A percentile compares a stretch with the other conserved stretches of the same genome.
These are phyloP conservation scores for Lithophane socia DNA, from an alignment of 2,888 invertebrate species.

Conservation along the genomic window DNA sequence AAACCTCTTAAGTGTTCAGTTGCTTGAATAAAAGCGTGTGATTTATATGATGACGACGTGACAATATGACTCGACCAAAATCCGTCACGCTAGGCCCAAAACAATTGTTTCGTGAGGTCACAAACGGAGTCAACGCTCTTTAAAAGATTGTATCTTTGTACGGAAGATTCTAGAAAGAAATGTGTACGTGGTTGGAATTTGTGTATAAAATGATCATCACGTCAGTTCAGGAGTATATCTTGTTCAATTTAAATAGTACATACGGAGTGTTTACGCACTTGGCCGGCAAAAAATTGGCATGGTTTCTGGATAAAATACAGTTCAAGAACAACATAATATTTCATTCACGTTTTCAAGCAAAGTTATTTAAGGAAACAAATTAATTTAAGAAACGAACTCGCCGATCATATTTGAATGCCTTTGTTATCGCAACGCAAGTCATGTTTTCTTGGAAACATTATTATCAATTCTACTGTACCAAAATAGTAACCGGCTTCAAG, in stretches of 20 bases:
- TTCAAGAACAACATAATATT: slow-evolving; percentile 63
- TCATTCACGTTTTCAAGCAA: slow-evolving; percentile 62
- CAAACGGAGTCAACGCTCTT: slow-evolving; percentile 72
- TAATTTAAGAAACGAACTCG: slow-evolving; percentile 50
- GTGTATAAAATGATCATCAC: slow-evolving; percentile 66
- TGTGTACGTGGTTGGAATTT: slow-evolving; percentile 73
- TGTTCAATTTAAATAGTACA: slow-evolving; percentile 68
- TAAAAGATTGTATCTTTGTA: slow-evolving; percentile 73
- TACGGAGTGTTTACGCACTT: slow-evolving; percentile 69
- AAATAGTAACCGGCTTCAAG: slow-evolving; percentile 38
- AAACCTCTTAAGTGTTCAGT: slow-evolving; percentile 53
- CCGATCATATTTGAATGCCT: slow-evolving; percentile 26
- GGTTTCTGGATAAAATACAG: slow-evolving; percentile 63
- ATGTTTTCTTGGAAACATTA: slow-evolving; percentile 48
- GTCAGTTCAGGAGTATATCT: slow-evolving; percentile 56
- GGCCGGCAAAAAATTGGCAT: slow-evolving; percentile 72
- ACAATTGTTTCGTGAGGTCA: slow-evolving; percentile 74
- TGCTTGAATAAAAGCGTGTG: slow-evolving; percentile 67
- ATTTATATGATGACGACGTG: slow-evolving; percentile 73
- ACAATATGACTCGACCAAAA: slow-evolving; percentile 72
- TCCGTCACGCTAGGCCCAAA: slow-evolving; percentile 76
- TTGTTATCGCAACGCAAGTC: slow-evolving; percentile 51
- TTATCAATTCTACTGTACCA: slow-evolving; percentile 36
- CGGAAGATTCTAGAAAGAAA: slow-evolving; percentile 74
- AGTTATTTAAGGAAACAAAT: slow-evolving; percentile 57